Evolutionary conservation across 2,113 vertebrate genomes (phyloP).

Genomic region (Trogon surrucura): DNA sequence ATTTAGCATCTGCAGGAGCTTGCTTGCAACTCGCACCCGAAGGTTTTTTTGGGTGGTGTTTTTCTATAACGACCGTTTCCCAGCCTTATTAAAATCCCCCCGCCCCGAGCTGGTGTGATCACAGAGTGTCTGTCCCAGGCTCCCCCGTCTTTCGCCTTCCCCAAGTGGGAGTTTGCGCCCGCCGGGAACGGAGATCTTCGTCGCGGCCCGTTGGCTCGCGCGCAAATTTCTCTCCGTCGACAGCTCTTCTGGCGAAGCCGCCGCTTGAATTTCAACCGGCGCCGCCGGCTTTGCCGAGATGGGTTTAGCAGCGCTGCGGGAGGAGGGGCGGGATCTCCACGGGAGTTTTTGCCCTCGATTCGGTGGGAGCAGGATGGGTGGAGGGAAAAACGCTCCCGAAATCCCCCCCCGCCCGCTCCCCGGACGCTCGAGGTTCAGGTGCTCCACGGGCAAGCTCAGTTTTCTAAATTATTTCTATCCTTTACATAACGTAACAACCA

Average conservation of each 20-base stretch:
- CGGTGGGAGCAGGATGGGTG: accelerated
- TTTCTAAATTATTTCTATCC: too few relatives aligned
- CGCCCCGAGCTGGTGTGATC: background rate
- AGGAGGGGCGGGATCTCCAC: background rate
- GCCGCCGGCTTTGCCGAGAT: background rate
- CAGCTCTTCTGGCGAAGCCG: background rate
- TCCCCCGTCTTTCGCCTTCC: background rate
- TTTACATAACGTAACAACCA: accelerated
- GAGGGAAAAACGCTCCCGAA: background rate
- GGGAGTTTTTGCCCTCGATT: background rate
- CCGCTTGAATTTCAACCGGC: background rate
- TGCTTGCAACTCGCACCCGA: too few relatives aligned
- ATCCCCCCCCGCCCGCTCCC: background rate
- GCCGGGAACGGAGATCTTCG: background rate
- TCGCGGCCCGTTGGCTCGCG: background rate
- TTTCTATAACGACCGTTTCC: background rate
- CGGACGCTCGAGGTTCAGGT: background rate
- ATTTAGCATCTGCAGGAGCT: too few relatives aligned
- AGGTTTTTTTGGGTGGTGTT: background rate
- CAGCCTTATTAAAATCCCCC: background rate
- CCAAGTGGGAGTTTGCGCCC: background rate
- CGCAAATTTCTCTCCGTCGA: background rate
- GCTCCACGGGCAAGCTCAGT: accelerated
- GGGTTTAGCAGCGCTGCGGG: background rate
- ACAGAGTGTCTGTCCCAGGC: background rate